Conservation (phyloP, 2,888 invertebrate genomes). For the Meliscaeva auricollis region DNA sequence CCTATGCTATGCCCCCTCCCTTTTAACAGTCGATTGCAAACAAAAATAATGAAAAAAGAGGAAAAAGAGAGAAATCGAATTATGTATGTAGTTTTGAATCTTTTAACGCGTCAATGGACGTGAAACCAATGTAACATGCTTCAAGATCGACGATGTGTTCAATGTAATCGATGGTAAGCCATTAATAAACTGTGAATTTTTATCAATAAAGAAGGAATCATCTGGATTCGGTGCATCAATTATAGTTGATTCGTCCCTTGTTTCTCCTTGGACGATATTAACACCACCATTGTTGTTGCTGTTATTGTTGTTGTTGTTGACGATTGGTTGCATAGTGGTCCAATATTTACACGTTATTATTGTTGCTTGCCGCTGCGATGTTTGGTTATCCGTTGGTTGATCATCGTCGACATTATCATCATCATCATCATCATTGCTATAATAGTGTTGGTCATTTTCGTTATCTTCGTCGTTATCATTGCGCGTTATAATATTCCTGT, state of each 20-base stretch:
- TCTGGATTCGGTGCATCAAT: constrained; percentile 64
- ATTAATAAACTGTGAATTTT: constrained; percentile 77
- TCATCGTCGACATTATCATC: constrained; percentile 20
- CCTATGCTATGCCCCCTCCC: neutral
- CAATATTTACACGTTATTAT: constrained; percentile 82
- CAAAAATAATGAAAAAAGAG: constrained; percentile 2
- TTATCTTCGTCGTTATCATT: constrained; percentile 42
- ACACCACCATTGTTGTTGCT: constrained; percentile 18
- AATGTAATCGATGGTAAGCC: constrained; percentile 73
- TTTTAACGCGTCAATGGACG: constrained; percentile 81
- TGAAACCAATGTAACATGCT: constrained; percentile 80
- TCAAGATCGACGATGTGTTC: constrained; percentile 79
- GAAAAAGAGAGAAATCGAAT: neutral
- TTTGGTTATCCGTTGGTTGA: constrained; percentile 23
- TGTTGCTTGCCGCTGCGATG: constrained; percentile 74
- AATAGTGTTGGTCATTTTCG: constrained; percentile 45
- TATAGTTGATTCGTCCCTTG: constrained; percentile 47
- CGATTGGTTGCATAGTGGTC: constrained; percentile 79
- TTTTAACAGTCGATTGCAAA: neutral
- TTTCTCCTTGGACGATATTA: constrained; percentile 43
- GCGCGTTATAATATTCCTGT: constrained; percentile 52
- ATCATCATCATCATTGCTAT: constrained; percentile 40
- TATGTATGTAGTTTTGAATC: too few relatives aligned
- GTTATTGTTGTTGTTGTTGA: constrained; percentile 30
- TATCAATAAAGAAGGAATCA: constrained; percentile 79